Evolutionary conservation across 1,140 invertebrate species (phyloP), one percentile per base, ranked within the genome.

Genomic region (Venustaconcha ellipsiformis): DNA sequence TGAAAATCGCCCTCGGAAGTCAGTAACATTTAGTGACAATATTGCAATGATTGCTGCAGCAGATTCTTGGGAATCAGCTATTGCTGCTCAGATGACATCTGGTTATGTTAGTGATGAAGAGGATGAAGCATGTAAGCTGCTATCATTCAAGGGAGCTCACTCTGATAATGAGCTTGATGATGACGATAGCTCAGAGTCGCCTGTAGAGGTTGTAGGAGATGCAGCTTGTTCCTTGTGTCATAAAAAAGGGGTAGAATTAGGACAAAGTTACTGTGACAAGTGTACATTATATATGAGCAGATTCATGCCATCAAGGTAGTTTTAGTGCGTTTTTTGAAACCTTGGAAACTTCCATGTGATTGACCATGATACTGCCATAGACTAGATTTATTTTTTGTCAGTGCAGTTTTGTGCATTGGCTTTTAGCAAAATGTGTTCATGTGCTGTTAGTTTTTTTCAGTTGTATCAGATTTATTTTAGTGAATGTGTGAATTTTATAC

Each of bases 261-360:
- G 75, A 20, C 57, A 67, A 15, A 60, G n/a, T 67, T 77, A 77
- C 64, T 77, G 75, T 72, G 17, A 63, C n/a, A 77, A 77, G 48
- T 77, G 75, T 77, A 67, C 69, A 67, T 72, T 56, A 18, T 77
- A 77, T 60, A 72, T 77, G 75, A 71, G 63, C 57, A 37, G 65
- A 60, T 77, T 72, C 30, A 67, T 57, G 48, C 75, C 75, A 8
- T 11, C 66, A 26, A 59, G 67, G 57, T 60, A 18, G 14, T 63
- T 17, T 48, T 48, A 48, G 37, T 48, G 37, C 0, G 4, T 48
- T 48, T 48, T 48, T 48, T 48, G 37, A 48, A 48, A 37, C 2
- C 37, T 37, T 37, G 37, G 37, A 37, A 48, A 48, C 11, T 11
- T 48, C 37, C 37, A 48, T 48, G 37, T 48, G 37, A 48, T 6